Evolutionary conservation across 2,888 invertebrate genomes (phyloP).

Genomic region (Ctena decussata): DNA sequence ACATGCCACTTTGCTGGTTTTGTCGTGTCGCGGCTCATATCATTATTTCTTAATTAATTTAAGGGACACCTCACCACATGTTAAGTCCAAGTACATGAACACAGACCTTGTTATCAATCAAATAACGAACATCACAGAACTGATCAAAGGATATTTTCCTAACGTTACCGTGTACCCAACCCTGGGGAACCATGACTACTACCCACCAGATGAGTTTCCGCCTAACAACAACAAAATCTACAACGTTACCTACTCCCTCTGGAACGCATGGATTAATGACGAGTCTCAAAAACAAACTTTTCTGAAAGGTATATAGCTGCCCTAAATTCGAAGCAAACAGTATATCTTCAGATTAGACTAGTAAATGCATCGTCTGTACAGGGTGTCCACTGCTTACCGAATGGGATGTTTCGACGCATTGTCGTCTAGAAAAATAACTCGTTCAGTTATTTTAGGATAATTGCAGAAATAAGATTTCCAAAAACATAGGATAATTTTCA

Average conservation of each 20-base stretch:
- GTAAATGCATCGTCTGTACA: too few species aligned
- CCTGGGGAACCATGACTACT: slow-evolving; percentile 94
- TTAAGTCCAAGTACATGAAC: slow-evolving; percentile 90
- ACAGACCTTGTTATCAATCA: slow-evolving; percentile 91
- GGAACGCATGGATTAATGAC: slow-evolving; percentile 91
- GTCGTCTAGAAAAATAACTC: too few species aligned
- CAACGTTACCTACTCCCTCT: slow-evolving; percentile 90
- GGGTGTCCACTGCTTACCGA: too few species aligned
- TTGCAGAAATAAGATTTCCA: too few species aligned
- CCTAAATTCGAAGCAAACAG: too few species aligned
- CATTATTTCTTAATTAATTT: background rate
- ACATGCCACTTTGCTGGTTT: too few species aligned
- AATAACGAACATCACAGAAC: slow-evolving; percentile 91
- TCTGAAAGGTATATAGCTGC: slow-evolving; percentile 90
- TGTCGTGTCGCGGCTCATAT: too few species aligned
- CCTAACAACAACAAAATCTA: slow-evolving; percentile 87
- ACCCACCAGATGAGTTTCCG: slow-evolving; percentile 88
- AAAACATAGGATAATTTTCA: too few species aligned
- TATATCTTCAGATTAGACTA: too few species aligned
- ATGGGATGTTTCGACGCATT: too few species aligned
- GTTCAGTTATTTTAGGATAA: too few species aligned
- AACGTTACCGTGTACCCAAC: slow-evolving; percentile 94
- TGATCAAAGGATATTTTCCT: slow-evolving; percentile 89
- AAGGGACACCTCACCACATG: slow-evolving; percentile 94
- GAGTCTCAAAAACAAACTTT: slow-evolving; percentile 94